Evolutionary conservation across 2,797 vertebrate species (phyloP).

Genomic region (Crocidura indochinensis): DNA sequence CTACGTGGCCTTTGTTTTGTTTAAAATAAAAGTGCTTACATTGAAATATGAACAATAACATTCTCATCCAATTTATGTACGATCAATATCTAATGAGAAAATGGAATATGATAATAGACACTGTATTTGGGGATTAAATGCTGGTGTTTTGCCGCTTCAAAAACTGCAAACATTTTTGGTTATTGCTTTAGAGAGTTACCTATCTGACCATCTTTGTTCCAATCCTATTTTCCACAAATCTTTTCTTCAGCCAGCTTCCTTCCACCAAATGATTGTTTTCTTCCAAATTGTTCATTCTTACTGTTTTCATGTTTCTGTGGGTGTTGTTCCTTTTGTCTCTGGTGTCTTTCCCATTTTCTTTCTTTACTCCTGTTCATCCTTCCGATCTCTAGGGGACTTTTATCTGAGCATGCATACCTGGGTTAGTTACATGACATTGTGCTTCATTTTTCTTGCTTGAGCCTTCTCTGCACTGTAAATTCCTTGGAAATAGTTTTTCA

Average conservation of each 20-base stretch:
- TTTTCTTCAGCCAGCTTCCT: background rate
- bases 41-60: background rate
- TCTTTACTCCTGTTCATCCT: background rate
- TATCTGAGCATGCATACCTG: rapidly evolving
- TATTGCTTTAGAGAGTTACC: rapidly evolving
- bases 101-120: background rate
- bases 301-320: background rate
- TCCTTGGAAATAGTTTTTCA: background rate
- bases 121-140: background rate
- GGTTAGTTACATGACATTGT: rapidly evolving
- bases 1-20: background rate
- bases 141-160: background rate
- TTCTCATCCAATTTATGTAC: background rate
- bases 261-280: background rate
- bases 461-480: background rate
- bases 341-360: background rate
- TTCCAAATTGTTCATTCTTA: background rate
- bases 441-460: background rate
- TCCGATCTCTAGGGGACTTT: background rate
- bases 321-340: background rate
- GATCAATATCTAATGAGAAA: background rate
- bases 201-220: background rate
- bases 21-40: background rate
- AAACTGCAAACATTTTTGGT: background rate
- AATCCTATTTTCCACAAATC: rapidly evolving